Conservation (phyloP, 2,797 vertebrate species). For the Lindbergichthys nudifrons region DNA sequence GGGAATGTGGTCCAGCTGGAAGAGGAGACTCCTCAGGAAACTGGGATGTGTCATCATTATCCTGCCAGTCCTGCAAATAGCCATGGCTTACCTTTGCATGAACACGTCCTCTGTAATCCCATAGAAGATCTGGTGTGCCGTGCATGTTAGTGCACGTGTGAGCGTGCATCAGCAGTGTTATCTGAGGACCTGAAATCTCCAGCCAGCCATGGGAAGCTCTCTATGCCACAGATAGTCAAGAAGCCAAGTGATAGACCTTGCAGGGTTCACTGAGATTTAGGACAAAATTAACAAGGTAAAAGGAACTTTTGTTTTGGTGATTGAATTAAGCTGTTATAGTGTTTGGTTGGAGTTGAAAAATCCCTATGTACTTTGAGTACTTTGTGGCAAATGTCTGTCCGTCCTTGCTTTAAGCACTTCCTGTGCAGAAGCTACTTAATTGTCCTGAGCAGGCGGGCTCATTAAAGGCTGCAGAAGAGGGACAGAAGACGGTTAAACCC, state of each 20-base stretch:
- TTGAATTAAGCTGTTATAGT: neutral
- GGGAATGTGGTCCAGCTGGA: slow-evolving; percentile 22
- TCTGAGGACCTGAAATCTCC: slow-evolving; percentile 61
- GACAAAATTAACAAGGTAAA: neutral
- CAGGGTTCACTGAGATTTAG: neutral
- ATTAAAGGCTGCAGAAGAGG: slow-evolving; percentile 32
- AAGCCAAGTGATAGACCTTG: neutral
- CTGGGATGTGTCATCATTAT: slow-evolving; percentile 67
- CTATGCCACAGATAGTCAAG: neutral
- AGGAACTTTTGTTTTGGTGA: neutral
- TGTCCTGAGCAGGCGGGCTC: slow-evolving; percentile 57
- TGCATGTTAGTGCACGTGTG: slow-evolving; percentile 22
- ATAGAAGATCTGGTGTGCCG: slow-evolving; percentile 59
- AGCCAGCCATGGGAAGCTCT: slow-evolving; percentile 11
- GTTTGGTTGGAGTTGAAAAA: slow-evolving; percentile 6
- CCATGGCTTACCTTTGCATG: slow-evolving; percentile 76
- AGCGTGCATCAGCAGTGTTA: slow-evolving; percentile 57
- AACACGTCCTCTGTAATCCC: slow-evolving; percentile 75
- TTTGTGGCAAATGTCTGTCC: slow-evolving; percentile 23
- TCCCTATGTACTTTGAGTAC: neutral
- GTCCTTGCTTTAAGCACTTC: slow-evolving; percentile 64
- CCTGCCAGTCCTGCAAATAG: slow-evolving; percentile 76
- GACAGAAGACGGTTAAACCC: slow-evolving; percentile 24
- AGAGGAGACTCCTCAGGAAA: slow-evolving; percentile 40
- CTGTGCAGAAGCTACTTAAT: slow-evolving; percentile 54